Base-by-base conservation (phyloP, 1,140 invertebrate genomes). In the Drosophila lowei region DNA sequence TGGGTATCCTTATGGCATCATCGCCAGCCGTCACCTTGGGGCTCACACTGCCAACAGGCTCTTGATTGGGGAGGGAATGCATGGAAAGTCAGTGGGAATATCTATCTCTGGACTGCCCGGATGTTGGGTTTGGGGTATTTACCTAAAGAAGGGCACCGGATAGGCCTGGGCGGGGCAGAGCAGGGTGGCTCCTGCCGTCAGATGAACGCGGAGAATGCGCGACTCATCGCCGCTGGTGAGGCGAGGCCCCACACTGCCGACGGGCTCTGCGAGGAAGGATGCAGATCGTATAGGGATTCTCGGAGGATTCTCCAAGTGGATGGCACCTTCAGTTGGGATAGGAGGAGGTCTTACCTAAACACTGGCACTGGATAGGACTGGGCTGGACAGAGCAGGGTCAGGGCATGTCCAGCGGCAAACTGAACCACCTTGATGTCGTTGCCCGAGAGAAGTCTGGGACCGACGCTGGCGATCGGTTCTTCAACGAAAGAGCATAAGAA, bases 101-200 rank as follows among this genome's bases (percentile, higher is more conserved):
- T 28, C 41, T 23, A 8, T 1, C 2, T 4, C 1, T 21, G 6
- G 3, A 15, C 25, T 41, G 42, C 62, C 61, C 75, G 44, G 25
- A 75, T 66, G 75, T 83, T 78, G 75, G 71, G 79, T 83, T 83
- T 62, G 71, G 68, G 6, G 62, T 30, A 56, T 91, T 93, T 93
- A 94, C 94, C 94, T 94, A 93, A 93, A 94, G 77, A 93, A 92
- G 30, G 95, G 94, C 62, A 94, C 92, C 13, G 95, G 95, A 90
- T 92, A 95, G 34, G 94, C 94, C 91, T 95, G 94, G 60, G 94
- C 95, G 28, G 94, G 93, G 90, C 95, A 96, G 30, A 95, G 92
- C 3, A 95, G 80, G 53, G 93, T 92, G 28, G 91, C 85, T 73
- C 81, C 84, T 6, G 66, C 63, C 61, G 74, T 55, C 70, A 72